These are phyloP conservation scores for Amphimedon queenslandica DNA, from an alignment of 37 sponge, comb jelly and placozoan genomes.

Conservation along the genomic window DNA sequence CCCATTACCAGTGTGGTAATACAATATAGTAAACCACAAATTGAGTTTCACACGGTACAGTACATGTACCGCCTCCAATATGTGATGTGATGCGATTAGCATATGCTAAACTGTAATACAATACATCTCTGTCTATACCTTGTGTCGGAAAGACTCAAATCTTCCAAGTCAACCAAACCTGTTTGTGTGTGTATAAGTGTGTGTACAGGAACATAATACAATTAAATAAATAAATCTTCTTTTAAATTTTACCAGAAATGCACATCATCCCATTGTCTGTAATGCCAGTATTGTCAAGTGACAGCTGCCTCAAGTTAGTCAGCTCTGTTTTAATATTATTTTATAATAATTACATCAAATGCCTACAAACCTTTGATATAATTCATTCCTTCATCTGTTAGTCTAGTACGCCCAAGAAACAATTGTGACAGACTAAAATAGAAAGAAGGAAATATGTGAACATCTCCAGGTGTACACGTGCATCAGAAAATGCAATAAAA, in stretches of 20 bases:
- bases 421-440: constrained; percentile 12
- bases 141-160: constrained; percentile 37
- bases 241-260: constrained; percentile 16
- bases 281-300: constrained; percentile 44
- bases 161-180: constrained; percentile 18
- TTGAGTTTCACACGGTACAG: too few species aligned
- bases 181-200: background rate
- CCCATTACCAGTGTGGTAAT: too few species aligned
- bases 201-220: background rate
- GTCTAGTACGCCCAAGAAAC: constrained; percentile 39
- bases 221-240: too few species aligned
- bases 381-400: constrained; percentile 52
- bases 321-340: constrained; percentile 11
- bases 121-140: background rate
- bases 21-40: too few species aligned
- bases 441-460: background rate
- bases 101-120: background rate
- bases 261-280: constrained; percentile 31
- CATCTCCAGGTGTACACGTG: background rate
- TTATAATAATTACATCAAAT: background rate
- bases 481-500: background rate
- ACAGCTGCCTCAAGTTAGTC: constrained; percentile 16
- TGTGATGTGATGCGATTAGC: background rate
- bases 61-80: background rate
- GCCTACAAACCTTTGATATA: constrained; percentile 13